Percentiles rank a stretch among this genome's conserved stretches.
Conservation (phyloP, 2,888 invertebrate species). For the Poecilobothrus nobilitatus region DNA sequence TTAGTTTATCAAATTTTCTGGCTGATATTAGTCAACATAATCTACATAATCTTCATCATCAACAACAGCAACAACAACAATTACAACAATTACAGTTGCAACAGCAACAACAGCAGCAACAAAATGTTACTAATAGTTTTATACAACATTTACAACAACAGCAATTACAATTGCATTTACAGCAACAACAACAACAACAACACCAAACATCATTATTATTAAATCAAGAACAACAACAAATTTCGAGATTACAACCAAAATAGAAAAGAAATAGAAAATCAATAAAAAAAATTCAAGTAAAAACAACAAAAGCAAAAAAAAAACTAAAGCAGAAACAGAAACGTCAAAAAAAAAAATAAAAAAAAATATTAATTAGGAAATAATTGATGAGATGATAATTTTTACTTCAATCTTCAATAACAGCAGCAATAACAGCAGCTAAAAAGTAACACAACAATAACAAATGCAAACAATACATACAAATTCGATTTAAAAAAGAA, state of each 20-base stretch:
- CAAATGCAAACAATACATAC: not conserved
- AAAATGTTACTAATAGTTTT: not conserved
- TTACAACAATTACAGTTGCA: conserved; percentile 15
- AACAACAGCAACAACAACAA: conserved; percentile 17
- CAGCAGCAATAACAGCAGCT: not conserved
- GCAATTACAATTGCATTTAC: not conserved
- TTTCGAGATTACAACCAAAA: not conserved
- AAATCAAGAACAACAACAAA: not conserved
- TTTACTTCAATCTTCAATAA: no score
- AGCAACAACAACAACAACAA: not conserved
- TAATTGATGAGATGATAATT: conserved; percentile 2
- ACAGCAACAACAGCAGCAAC: conserved; percentile 13
- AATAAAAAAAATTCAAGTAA: not conserved
- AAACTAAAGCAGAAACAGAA: not conserved
- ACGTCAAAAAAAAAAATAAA: not conserved
- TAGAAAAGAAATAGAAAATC: not conserved
- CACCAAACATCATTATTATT: not conserved
- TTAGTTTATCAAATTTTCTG: not conserved
- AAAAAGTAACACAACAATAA: not conserved
- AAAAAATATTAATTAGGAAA: conserved; percentile 4
- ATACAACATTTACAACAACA: conserved; percentile 7
- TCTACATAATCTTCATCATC: conserved; percentile 13
- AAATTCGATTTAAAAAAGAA: no score
- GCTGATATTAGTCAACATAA: conserved; percentile 6
- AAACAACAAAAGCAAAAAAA: no score